Base-by-base conservation (phyloP, 1,140 invertebrate genomes). In the Dendroctonus ponderosae region DNA sequence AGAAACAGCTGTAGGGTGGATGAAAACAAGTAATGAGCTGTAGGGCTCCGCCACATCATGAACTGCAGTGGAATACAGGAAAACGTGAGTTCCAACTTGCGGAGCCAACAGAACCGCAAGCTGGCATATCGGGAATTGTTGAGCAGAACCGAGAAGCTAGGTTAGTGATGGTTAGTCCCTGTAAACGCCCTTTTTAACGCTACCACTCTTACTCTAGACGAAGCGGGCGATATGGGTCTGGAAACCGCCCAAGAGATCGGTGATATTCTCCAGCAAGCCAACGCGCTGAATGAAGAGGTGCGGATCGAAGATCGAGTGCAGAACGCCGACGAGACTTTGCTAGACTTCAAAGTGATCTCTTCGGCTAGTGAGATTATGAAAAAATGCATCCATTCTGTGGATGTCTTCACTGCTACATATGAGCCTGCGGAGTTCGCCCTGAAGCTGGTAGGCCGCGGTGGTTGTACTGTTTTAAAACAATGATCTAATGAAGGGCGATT, bases 311-410 rank as follows among this genome's bases (percentile, higher is more conserved):
- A 82, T 12, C 70, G 76, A 43, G 76, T 79, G 4, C 74, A 75
- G 48, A 74, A 81, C 71, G 76, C 80, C 0, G 80, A 81, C 60
- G 83, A 83, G 73, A 78, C 77, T 14, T 76, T 81, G 52, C 70
- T 83, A 38, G 81, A 83, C 62, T 80, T 80, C 0, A 71, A 76
- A 15, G 78, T 84, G 38, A 68, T 83, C 2, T 76, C 78, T 6
- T 77, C 78, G 0, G 77, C 81, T 14, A 81, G 81, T 65, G 73
- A 78, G 46, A 67, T 82, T 14, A 74, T 81, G 5, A 75, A 79
- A 37, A 77, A 78, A 9, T 82, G 80, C 67, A 76, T 82, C 0
- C 76, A 80, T 57, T 72, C 76, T 0, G 74, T 84, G n/a, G 79
- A 79, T 67, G 76, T 78, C 7, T 79, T 79, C 61, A 71, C 74